These are phyloP conservation scores for Deroplatys truncata DNA, from an alignment of 2,888 invertebrate species.

Conservation along the genomic window DNA sequence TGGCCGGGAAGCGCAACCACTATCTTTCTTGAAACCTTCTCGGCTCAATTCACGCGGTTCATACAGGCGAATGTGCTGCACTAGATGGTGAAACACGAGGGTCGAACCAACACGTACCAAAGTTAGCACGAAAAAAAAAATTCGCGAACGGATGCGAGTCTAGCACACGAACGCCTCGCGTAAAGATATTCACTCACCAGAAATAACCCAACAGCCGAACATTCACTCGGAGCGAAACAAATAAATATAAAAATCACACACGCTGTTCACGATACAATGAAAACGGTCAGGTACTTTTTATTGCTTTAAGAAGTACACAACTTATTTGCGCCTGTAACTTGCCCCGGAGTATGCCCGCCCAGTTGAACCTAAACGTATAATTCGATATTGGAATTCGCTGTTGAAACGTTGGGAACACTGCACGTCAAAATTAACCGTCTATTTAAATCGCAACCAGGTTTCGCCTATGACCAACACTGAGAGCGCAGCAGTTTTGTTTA, in stretches of 20 bases:
- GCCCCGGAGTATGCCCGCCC: background rate
- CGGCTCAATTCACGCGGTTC: background rate
- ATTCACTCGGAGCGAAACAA: background rate
- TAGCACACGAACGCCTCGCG: background rate
- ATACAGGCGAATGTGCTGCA: background rate
- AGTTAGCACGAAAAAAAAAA: background rate
- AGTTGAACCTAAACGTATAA: background rate
- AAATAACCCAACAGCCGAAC: background rate
- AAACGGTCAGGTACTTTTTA: background rate
- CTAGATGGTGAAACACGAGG: background rate
- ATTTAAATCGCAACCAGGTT: background rate
- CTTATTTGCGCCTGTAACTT: background rate
- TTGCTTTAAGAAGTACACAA: background rate
- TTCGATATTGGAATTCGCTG: background rate
- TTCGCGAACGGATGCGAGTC: background rate
- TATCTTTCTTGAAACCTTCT: background rate
- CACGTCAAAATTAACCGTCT: background rate
- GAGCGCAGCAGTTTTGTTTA: too few relatives aligned
- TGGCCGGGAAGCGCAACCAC: slow-evolving; percentile 25
- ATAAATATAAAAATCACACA: background rate
- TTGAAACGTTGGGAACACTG: background rate
- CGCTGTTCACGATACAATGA: background rate
- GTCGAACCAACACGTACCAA: background rate
- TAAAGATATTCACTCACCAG: background rate
- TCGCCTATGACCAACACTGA: background rate